Evolutionary conservation across 2,113 vertebrate species (phyloP), one percentile per base, ranked within the genome.

Genomic region (Leucoraja erinaceus): DNA sequence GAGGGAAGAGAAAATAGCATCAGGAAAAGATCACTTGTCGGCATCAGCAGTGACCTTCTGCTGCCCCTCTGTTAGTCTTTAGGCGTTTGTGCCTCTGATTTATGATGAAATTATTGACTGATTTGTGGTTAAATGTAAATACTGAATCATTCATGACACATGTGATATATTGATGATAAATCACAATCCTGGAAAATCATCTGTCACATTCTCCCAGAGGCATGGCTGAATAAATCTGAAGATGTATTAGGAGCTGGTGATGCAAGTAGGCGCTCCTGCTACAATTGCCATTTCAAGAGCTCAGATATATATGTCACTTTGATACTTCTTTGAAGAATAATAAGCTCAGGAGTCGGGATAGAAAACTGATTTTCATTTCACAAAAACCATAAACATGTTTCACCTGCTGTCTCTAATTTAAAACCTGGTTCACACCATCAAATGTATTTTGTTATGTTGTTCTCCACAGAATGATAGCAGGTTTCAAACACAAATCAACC

Each of bases 131-230:
- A 95, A 95, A 94, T 92, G 94, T 95, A 95, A 96, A 95, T 93
- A 94, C 92, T 95, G 95, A 95, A 95, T 94, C 94, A 93, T 95
- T 95, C 94, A 95, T 93, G 94, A 94, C 93, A 95, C 93, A 94
- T 95, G 94, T 95, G 95, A 96, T 93, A 93, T 94, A 94, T 94
- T 95, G 95, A 95, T 94, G 93, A 95, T 95, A 95, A 95, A 95
- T 94, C 95, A 95, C 95, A 95, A 94, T 93, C 93, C 77, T 93
- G 94, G 94, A 5, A 0, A 93, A 93, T 95, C 96, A 96, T 95
- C 95, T 96, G 93, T 93, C 93, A 68, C n/a, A 95, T 96, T 96
- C 96, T 94, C 96, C 95, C 94, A 66, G 68, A 91, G 94, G 94
- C 95, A 95, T 81, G 93, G 0, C 86, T 88, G 94, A 93, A 93